Percentiles rank a stretch among this genome's conserved stretches.
These are phyloP conservation scores for Melanotaenia duboulayi DNA, from an alignment of 2,113 vertebrate genomes.

Conservation along the genomic window DNA sequence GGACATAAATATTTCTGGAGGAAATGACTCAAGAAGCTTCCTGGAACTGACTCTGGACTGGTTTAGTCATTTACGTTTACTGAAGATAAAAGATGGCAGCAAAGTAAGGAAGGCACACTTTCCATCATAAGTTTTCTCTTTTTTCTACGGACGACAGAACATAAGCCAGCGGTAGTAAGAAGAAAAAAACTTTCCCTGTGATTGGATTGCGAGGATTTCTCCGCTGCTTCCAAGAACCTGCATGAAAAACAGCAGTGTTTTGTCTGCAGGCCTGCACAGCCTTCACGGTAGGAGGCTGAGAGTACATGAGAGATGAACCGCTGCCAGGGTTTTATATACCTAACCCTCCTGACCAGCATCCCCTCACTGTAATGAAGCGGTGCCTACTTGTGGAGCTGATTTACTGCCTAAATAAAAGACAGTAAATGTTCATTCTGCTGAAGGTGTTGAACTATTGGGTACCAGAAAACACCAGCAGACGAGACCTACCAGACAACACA, in stretches of 20 bases:
- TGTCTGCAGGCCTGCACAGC: constrained; percentile 39
- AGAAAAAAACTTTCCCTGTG: constrained; percentile 42
- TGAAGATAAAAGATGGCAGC: constrained; percentile 45
- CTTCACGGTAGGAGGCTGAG: constrained; percentile 34
- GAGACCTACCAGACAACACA: constrained; percentile 49
- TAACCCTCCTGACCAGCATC: constrained; percentile 31
- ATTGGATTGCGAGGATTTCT: constrained; percentile 37
- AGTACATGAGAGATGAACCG: constrained; percentile 11
- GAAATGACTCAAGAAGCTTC: constrained; percentile 76
- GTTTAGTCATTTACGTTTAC: constrained; percentile 64
- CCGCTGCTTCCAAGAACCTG: constrained; percentile 57
- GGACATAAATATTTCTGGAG: constrained; percentile 76
- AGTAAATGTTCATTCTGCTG: constrained; percentile 27
- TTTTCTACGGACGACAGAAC: constrained; percentile 21
- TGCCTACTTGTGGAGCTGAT: constrained; percentile 44
- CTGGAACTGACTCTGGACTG: constrained; percentile 64
- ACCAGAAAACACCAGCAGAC: constrained; percentile 57
- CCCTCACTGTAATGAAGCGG: constrained; percentile 3
- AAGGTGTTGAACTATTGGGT: constrained; percentile 57
- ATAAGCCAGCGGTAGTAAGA: constrained; percentile 58
- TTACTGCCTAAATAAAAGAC: constrained; percentile 41
- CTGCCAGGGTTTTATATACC: constrained; percentile 22
- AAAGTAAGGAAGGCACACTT: constrained; percentile 35
- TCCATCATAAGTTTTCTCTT: constrained; percentile 41
- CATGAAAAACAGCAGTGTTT: constrained; percentile 56